Evolutionary conservation across 2,888 invertebrate genomes (phyloP).

Genomic region (Allophyes oxyacanthae): DNA sequence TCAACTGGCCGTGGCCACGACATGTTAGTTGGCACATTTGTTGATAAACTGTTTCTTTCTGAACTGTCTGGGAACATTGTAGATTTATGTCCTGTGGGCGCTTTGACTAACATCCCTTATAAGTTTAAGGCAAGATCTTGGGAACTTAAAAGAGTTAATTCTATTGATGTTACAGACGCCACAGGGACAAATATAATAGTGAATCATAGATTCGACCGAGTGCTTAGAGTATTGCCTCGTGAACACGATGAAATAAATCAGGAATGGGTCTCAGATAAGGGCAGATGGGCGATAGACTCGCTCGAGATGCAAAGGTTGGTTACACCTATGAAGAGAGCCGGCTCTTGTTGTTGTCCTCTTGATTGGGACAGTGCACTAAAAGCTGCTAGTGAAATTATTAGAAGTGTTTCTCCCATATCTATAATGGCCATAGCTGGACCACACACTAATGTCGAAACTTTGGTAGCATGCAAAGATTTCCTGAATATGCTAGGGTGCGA

Average conservation of each 20-base stretch:
- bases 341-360: slow-evolving; percentile 92
- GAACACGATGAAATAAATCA: slow-evolving; percentile 92
- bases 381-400: slow-evolving; percentile 90
- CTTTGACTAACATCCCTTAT: slow-evolving; percentile 98
- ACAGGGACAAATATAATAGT: slow-evolving; percentile 81
- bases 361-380: slow-evolving; percentile 98
- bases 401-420: slow-evolving; percentile 89
- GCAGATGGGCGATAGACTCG: slow-evolving; percentile 98
- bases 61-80: slow-evolving; percentile 99
- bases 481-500: slow-evolving; percentile 78
- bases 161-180: slow-evolving; percentile 83
- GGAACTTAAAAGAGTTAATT: slow-evolving; percentile 95
- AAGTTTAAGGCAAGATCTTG: slow-evolving; percentile 98
- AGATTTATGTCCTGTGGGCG: slow-evolving; percentile 99
- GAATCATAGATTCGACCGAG: slow-evolving; percentile 75
- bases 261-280: slow-evolving; percentile 99
- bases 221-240: slow-evolving; percentile 78
- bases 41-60: slow-evolving; percentile 98
- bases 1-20: slow-evolving; percentile 97
- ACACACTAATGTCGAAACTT: slow-evolving; percentile 78
- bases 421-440: slow-evolving; percentile 80
- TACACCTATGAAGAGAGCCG: slow-evolving; percentile 95
- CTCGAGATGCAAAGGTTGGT: slow-evolving; percentile 98
- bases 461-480: slow-evolving; percentile 80
- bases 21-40: slow-evolving; percentile 99